A percentile compares a stretch with the other conserved stretches of the same genome.
Conservation (phyloP, 2,113 vertebrate species). For the Anguilla rostrata region DNA sequence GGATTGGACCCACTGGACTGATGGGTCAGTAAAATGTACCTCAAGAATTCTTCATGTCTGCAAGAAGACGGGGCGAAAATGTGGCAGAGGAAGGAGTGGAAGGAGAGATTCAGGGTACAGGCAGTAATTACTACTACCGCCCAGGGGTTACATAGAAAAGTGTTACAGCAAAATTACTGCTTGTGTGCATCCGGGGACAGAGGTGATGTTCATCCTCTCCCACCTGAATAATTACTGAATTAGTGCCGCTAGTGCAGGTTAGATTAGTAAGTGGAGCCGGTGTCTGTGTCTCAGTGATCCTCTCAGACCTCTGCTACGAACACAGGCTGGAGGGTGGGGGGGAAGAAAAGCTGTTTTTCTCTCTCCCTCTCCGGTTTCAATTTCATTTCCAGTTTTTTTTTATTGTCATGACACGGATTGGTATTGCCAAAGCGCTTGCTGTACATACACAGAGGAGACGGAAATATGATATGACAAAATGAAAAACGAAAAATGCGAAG, state of each 20-base stretch:
- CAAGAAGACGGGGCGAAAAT: too few relatives aligned
- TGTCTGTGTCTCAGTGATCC: not conserved
- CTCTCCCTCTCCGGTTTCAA: not conserved
- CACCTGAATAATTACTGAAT: constrained; percentile 56
- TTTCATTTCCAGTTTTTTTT: not conserved
- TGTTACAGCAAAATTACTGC: constrained; percentile 50
- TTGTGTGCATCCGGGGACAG: constrained; percentile 56
- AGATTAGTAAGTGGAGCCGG: not conserved
- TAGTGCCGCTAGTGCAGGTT: constrained; percentile 39
- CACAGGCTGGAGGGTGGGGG: not conserved
- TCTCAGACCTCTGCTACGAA: not conserved
- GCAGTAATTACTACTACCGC: too few relatives aligned
- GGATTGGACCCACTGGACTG: too few relatives aligned
- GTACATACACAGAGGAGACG: not conserved
- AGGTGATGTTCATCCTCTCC: constrained; percentile 44
- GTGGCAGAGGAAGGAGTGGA: too few relatives aligned
- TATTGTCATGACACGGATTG: not conserved
- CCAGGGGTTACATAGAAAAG: not conserved
- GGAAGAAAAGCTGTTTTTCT: not conserved
- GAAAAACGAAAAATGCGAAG: not conserved
- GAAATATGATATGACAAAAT: not conserved
- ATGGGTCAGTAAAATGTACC: not conserved
- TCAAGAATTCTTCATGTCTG: too few relatives aligned
- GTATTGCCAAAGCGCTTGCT: not conserved
- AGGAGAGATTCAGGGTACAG: too few relatives aligned